phyloP scores from a whole-genome alignment of 2,797 vertebrate genomes.

The Eutrigla gurnardus region DNA sequence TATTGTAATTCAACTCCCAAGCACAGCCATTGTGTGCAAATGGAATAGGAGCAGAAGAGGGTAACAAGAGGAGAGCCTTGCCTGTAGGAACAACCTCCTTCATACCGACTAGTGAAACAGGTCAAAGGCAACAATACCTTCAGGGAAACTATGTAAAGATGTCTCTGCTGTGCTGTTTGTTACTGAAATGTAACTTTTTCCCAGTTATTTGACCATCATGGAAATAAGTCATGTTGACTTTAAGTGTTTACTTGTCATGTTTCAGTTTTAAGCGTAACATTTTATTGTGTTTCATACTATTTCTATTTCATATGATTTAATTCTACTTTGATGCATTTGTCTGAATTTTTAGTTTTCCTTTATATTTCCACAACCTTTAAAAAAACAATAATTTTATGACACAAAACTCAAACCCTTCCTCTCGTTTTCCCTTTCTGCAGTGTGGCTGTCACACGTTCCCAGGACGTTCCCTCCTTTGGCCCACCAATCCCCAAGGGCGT shows the following conservation, averaged over 20 bases:
- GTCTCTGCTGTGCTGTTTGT: conserved; percentile 27
- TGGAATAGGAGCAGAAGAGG: conserved; percentile 61
- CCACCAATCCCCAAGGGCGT: conserved; percentile 96
- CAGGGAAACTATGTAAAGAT: conserved; percentile 43
- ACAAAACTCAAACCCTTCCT: background rate
- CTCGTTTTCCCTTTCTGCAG: conserved; percentile 76
- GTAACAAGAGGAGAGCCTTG: conserved; percentile 64
- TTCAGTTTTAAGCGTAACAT: background rate
- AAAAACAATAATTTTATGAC: background rate
- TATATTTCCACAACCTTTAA: background rate
- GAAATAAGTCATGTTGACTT: conserved; percentile 5
- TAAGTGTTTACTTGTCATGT: background rate
- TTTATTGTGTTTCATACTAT: background rate
- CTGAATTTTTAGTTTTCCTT: background rate
- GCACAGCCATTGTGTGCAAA: conserved; percentile 54
- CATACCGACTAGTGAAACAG: conserved; percentile 65
- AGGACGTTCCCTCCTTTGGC: conserved; percentile 96
- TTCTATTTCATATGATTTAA: background rate
- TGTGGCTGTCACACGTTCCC: conserved; percentile 95
- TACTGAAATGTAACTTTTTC: background rate
- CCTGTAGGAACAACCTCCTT: conserved; percentile 64
- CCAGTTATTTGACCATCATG: background rate
- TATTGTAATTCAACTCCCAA: conserved; percentile 52
- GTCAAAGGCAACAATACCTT: conserved; percentile 64
- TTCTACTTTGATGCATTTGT: background rate